Conservation (phyloP, 1,140 invertebrate genomes). For the Cotesia vestalis region DNA sequence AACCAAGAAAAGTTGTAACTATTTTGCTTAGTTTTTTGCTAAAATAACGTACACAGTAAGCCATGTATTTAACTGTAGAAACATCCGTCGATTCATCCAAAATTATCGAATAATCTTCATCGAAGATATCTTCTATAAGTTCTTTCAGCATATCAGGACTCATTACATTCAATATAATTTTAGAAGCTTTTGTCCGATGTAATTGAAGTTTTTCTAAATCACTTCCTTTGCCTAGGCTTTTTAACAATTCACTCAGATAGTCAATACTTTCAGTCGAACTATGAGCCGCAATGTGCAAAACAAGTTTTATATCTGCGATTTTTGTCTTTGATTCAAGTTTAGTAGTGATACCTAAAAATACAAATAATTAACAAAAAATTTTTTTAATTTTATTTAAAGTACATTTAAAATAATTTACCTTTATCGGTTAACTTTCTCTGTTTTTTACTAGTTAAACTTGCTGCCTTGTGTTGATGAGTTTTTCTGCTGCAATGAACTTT, state of each 20-base stretch:
- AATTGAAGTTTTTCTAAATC: constrained; percentile 39
- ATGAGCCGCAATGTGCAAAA: constrained; percentile 38
- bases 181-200: constrained; percentile 54
- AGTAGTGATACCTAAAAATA: background rate
- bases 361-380: background rate
- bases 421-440: too few relatives aligned
- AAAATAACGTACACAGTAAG: constrained; percentile 55
- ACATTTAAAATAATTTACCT: constrained; percentile 12
- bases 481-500: background rate
- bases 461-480: too few relatives aligned
- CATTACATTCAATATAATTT: constrained; percentile 56
- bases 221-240: constrained; percentile 27
- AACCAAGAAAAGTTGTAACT: constrained; percentile 48
- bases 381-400: constrained; percentile 1
- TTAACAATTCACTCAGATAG: constrained; percentile 28
- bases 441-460: too few relatives aligned
- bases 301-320: constrained; percentile 33
- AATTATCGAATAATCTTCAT: constrained; percentile 53
- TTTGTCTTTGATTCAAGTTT: constrained; percentile 12
- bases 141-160: constrained; percentile 48
- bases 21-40: constrained; percentile 44
- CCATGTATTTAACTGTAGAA: constrained; percentile 51
- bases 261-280: constrained; percentile 30
- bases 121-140: constrained; percentile 50
- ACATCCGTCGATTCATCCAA: constrained; percentile 62